These are phyloP conservation scores for Musca domestica DNA, from an alignment of 1,140 invertebrate genomes.

Conservation along the genomic window DNA sequence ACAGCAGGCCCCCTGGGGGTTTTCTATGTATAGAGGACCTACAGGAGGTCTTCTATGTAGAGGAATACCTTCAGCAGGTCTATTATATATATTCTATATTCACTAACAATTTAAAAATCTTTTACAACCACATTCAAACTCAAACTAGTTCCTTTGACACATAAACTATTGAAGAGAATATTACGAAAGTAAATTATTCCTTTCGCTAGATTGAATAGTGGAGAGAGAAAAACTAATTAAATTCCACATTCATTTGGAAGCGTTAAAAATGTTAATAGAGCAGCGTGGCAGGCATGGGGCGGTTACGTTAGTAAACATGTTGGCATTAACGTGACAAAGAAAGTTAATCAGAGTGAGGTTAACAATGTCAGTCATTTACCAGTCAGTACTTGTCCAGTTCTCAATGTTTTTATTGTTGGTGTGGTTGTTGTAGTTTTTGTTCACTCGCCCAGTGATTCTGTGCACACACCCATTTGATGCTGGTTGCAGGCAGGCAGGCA, in stretches of 20 bases:
- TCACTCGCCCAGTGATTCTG: neutral
- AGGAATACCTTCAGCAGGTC: no score
- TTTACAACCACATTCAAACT: no score
- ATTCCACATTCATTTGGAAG: slow-evolving; percentile 10
- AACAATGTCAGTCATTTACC: slow-evolving; percentile 20
- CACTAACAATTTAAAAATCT: no score
- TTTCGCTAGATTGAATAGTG: neutral
- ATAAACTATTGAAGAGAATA: no score
- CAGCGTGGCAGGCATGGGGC: neutral
- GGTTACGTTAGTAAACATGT: slow-evolving; percentile 16
- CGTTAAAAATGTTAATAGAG: slow-evolving; percentile 9
- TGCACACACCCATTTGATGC: neutral
- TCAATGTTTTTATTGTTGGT: neutral
- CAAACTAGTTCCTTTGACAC: no score
- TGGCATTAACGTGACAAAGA: slow-evolving; percentile 20
- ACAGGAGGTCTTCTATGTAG: no score
- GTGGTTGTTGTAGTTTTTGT: neutral
- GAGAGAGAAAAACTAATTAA: slow-evolving; percentile 11
- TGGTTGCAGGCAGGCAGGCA: slow-evolving; percentile 3
- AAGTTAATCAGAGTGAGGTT: slow-evolving; percentile 17
- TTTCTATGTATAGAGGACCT: no score
- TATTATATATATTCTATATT: no score
- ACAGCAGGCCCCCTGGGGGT: no score
- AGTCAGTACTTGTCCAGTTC: neutral
- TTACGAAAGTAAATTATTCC: no score